Base-by-base conservation (phyloP, 1,140 invertebrate species). In the Calosoma granatense region DNA sequence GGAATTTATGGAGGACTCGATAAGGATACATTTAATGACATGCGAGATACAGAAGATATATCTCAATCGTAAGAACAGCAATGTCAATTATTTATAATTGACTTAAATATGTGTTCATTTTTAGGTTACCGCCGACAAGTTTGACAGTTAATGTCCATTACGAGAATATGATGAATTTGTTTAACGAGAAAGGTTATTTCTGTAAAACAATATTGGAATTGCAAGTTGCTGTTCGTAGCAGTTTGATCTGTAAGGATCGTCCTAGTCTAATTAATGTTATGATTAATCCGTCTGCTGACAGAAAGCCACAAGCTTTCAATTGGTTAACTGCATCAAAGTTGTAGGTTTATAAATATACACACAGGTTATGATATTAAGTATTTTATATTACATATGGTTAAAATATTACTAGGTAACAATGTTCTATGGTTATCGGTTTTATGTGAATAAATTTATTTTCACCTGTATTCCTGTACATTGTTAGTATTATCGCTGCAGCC, bases 281-380 rank as follows among this genome's bases (percentile, higher is more conserved):
- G 63, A 97, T 98, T 22, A 85, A 83, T 70, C 90, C 93, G 12
- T 79, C 82, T 60, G 87, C 94, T 36, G 88, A 91, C 68, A 82
- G 93, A 59, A 97, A 96, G 74, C 81, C 87, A 55, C 94, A 97
- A 75, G 83, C 85, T 22, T 94, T 92, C 68, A 85, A 80, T 64
- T 96, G 92, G 92, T 74, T 97, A 1, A 96, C 92, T 0, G 88
- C 93, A 74, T 92, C 91, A 19, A 94, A 94, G 74, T 75, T 92
- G 58, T 92, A 75, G 83, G 63, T 36, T 9, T 9, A 6, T n/a
- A 36, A 36, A 36, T 36, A 36, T 36, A 36, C n/a, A 9, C 26
- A 36, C 26, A 36, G n/a, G 6, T 36, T 36, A n/a, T n/a, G n/a
- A n/a, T n/a, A n/a, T n/a, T n/a, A n/a, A n/a, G n/a, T n/a, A n/a